Conservation (phyloP, 2,888 invertebrate species). For the Mesoligia furuncula region DNA sequence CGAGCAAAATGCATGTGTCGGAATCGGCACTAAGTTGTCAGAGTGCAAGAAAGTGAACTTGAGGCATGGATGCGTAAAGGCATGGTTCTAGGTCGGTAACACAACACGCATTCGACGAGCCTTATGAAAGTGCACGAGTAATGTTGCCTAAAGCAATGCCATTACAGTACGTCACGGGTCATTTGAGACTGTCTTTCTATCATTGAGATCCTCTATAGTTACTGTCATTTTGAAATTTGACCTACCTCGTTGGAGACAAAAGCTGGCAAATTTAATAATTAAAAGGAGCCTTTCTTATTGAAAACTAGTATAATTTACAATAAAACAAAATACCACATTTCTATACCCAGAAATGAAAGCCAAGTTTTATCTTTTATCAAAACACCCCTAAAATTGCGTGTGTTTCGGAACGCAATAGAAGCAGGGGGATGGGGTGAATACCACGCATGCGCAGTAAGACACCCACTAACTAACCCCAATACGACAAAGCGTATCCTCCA, state of each 20-base stretch:
- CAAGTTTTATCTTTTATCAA: slow-evolving; percentile 36
- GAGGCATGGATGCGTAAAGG: neutral
- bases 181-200: neutral
- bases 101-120: neutral
- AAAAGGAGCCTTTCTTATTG: neutral
- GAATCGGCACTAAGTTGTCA: neutral
- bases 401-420: slow-evolving; percentile 75
- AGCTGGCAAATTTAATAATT: neutral
- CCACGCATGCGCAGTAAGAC: slow-evolving; percentile 78
- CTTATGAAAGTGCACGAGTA: neutral
- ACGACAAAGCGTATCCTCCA: slow-evolving; percentile 77
- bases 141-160: neutral
- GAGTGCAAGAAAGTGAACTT: neutral
- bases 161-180: neutral
- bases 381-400: slow-evolving; percentile 49
- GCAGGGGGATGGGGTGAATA: slow-evolving; percentile 63
- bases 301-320: neutral
- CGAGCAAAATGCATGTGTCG: neutral
- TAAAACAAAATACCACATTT: slow-evolving; percentile 9
- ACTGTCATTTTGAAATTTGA: neutral
- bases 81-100: neutral
- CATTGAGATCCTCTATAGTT: neutral
- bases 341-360: slow-evolving; percentile 6
- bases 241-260: neutral
- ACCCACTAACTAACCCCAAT: slow-evolving; percentile 80